These are phyloP conservation scores for Trinorchestia longiramus DNA, from an alignment of 1,140 invertebrate species.

Conservation along the genomic window DNA sequence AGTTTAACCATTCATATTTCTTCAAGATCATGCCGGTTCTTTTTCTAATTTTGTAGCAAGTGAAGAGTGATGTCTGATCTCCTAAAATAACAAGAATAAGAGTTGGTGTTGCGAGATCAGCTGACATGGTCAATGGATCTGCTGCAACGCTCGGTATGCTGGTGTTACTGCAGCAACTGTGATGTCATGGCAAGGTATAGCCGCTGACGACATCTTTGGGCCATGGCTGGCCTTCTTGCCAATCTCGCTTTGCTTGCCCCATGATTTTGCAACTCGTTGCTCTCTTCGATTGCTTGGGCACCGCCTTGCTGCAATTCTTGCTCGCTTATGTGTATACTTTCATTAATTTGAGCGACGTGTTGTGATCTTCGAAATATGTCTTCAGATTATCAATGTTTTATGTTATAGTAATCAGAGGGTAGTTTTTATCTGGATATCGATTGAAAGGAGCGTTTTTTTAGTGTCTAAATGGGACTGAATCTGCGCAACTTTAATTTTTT, in stretches of 20 bases:
- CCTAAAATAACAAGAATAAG: background rate
- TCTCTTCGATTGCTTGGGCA: background rate
- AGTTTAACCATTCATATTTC: background rate
- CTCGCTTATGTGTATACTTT: background rate
- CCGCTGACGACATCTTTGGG: background rate
- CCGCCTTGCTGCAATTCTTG: background rate
- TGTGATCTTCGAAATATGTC: background rate
- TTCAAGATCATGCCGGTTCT: background rate
- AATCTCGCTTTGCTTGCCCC: conserved; percentile 35
- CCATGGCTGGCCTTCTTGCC: conserved; percentile 22
- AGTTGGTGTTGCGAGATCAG: background rate
- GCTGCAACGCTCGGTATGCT: conserved; percentile 11
- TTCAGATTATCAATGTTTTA: background rate
- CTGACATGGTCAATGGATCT: background rate
- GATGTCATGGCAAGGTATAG: conserved; percentile 37
- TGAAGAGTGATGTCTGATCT: background rate
- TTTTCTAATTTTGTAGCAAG: background rate
- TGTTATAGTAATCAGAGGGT: background rate
- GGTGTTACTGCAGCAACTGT: conserved; percentile 14
- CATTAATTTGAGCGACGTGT: background rate
- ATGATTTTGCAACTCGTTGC: conserved; percentile 8
- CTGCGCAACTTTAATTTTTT: background rate
- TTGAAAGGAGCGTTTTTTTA: background rate
- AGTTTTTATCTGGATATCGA: background rate
- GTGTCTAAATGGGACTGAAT: background rate